Base-by-base conservation (phyloP, 2,113 vertebrate species). In the Hippocampus comes region DNA sequence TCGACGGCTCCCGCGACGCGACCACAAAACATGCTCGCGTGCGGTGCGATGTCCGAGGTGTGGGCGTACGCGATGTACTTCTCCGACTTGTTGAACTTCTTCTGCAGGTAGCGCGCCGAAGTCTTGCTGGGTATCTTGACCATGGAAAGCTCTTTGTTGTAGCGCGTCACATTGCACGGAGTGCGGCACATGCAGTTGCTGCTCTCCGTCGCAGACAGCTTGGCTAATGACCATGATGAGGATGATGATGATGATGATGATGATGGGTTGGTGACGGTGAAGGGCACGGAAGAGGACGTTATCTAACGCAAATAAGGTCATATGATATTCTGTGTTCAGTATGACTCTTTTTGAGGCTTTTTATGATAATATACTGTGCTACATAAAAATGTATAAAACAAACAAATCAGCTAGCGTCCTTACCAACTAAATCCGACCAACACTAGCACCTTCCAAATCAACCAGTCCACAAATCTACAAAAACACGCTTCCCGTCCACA, bases 141-240 rank as follows among this genome's bases (percentile, higher is more conserved):
- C 97, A 99, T 99, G 92, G 97, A 99, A 72, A 99, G 93, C 90
- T 99, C 97, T 83, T 99, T 99, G 93, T 96, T 99, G 93, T 97
- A 99, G 63, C 97, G 95, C 57, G 97, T 99, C 90, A 96, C 93
- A 92, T 98, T 98, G 86, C 97, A 99, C 18, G 97, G 96, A 0
- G 94, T 96, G 88, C 95, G 92, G 88, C 97, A 99, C 88, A 96
- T 91, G 90, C 97, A 98, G 92, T 92, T 96, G 71, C 85, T 95
- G 88, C 94, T 95, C 91, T 98, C 96, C 84, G 94, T 91, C n/a
- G 95, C 93, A 0, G 96, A 95, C 74, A 99, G 91, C 80, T 97
- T 93, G 75, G 94, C 97, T 99, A 85, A 8, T 66, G 4, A 21
- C 61, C 61, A 2, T 21, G 20, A 41, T 9, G 15, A 10, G 1